phyloP scores from a whole-genome alignment of 2,113 vertebrate genomes.

The Mirza zaza region DNA sequence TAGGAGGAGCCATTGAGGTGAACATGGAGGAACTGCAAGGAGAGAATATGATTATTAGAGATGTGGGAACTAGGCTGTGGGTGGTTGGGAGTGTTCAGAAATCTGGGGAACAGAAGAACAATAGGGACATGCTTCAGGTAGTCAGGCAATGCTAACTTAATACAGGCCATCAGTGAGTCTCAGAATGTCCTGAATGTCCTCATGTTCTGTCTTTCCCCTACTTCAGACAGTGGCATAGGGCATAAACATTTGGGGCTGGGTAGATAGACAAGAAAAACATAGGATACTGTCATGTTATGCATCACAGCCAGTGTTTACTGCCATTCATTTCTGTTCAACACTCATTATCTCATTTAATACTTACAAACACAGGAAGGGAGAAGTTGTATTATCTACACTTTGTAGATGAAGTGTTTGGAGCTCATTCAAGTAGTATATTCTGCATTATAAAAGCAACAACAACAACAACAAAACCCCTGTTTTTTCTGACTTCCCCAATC shows the following conservation, averaged over 20 bases:
- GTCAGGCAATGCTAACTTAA: neutral
- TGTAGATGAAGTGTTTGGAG: neutral
- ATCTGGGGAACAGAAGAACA: conserved; percentile 18
- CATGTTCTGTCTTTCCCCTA: neutral
- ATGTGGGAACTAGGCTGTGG: conserved; percentile 40
- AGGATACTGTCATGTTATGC: neutral
- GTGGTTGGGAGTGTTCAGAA: conserved; percentile 55
- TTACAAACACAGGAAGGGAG: neutral
- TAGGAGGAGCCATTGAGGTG: conserved; percentile 18
- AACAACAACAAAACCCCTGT: too few relatives aligned
- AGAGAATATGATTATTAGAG: conserved; percentile 20
- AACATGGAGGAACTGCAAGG: neutral
- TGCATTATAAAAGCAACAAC: neutral
- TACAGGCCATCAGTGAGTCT: neutral
- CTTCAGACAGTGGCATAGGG: neutral
- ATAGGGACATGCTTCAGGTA: neutral
- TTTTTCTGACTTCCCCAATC: neutral
- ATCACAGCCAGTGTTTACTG: neutral
- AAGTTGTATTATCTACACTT: neutral
- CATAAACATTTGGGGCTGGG: neutral
- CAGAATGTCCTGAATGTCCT: neutral
- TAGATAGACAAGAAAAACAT: neutral
- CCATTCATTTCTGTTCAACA: neutral
- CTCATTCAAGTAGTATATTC: neutral
- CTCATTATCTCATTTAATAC: neutral